Base-by-base conservation (phyloP, 2,888 invertebrate species). In the Fissipunctia ypsillon region DNA sequence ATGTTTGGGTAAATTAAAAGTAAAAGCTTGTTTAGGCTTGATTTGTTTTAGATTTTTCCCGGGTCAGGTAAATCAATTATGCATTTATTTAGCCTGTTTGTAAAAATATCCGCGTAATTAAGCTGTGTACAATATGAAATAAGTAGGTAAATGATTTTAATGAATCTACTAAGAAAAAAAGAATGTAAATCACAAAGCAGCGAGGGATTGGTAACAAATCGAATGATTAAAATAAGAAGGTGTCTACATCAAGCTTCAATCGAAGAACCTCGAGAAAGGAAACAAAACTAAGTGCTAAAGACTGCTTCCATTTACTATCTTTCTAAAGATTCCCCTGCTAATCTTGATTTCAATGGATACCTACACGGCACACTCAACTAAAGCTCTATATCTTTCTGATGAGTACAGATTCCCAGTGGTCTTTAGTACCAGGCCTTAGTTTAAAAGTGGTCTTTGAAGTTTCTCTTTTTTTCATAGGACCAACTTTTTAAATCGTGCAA, bases 291-390 rank as follows among this genome's bases (percentile, higher is more conserved):
- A 76, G 76, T 63, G n/a, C 35, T 67, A 64, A 41, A 48, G 48
- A 22, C 69, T 41, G 19, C 69, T 35, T 56, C 31, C 67, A 77
- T 71, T 75, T 45, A n/a, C 69, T 65, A 56, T 65, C 76, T 63
- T 48, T 69, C 59, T 65, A 41, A 61, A 82, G 67, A 82, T 57
- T 68, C 25, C 38, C 16, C 41, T 76, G 50, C 78, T 82, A 65
- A 78, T 78, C 67, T 72, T 60, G 57, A 25, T 35, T 78, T 48
- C 50, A 78, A 25, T 50, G 31, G 63, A 45, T 48, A 52, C 56
- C 38, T 48, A 52, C 56, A 28, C 60, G 45, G 69, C 60, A 31
- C 54, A 71, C 54, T 43, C 28, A 25, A 28, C 41, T 57, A 41
- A 69, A 69, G 52, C 57, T 63, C 60, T 72, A 56, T 68, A 72